A percentile compares a stretch with the other conserved stretches of the same genome.
Conservation (phyloP, 2,797 vertebrate species). For the Acrossocheilus wenchowensis region DNA sequence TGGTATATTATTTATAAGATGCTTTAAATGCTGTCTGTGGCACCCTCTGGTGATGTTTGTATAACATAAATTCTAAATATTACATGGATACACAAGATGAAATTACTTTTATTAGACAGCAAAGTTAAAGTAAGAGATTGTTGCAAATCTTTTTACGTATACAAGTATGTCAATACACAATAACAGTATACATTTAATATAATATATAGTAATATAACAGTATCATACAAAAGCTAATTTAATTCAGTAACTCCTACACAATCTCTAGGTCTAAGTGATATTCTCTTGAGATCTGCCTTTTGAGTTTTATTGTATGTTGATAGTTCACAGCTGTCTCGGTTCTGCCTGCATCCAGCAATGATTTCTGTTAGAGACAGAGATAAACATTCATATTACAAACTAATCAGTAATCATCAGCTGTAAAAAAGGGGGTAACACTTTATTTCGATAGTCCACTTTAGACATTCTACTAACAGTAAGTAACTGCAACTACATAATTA, state of each 20-base stretch:
- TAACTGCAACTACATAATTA: no score
- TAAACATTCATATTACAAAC: neutral
- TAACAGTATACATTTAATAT: no score
- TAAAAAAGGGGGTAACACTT: no score
- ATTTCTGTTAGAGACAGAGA: neutral
- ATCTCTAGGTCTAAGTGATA: neutral
- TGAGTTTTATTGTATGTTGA: neutral
- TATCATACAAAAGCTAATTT: neutral
- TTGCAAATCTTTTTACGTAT: neutral
- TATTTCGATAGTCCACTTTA: no score
- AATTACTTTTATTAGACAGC: neutral
- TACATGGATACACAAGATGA: neutral
- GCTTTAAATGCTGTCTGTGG: neutral
- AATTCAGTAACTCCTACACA: neutral
- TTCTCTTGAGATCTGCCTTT: neutral
- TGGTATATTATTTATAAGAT: neutral
- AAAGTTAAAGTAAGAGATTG: neutral
- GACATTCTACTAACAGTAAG: no score
- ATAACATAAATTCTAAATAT: neutral
- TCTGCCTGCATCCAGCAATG: neutral
- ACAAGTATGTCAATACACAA: no score
- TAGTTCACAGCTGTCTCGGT: neutral
- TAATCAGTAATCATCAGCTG: neutral
- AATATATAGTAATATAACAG: no score
- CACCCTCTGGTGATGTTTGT: neutral